phyloP scores from a whole-genome alignment of 2,797 vertebrate species.

The Siniperca obscura region DNA sequence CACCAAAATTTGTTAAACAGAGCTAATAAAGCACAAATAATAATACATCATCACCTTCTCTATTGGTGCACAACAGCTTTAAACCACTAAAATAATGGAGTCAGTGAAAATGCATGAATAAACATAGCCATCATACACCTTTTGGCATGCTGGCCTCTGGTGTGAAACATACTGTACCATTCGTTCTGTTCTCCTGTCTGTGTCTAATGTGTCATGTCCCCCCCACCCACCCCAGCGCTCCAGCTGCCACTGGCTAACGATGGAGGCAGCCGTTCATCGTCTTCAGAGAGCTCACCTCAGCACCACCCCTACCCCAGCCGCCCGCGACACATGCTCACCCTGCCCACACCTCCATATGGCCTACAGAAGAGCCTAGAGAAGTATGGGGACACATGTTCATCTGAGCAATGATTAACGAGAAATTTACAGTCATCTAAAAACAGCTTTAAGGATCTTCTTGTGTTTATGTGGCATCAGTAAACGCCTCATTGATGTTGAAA shows the following conservation, averaged over 20 bases:
- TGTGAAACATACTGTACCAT: neutral
- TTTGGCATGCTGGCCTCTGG: constrained; percentile 45
- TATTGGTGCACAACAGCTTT: constrained; percentile 9
- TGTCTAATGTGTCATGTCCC: constrained; percentile 48
- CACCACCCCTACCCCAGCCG: constrained; percentile 88
- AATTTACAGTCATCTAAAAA: neutral
- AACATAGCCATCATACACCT: constrained; percentile 16
- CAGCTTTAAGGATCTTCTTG: neutral
- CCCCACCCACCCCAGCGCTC: constrained; percentile 82
- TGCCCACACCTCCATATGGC: constrained; percentile 88
- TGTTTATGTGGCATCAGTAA: neutral
- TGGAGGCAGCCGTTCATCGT: constrained; percentile 90
- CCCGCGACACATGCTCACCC: constrained; percentile 90
- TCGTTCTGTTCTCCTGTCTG: constrained; percentile 14
- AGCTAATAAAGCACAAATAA: neutral
- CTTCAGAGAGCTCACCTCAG: constrained; percentile 91
- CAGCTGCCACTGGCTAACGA: constrained; percentile 94
- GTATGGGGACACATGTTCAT: constrained; percentile 71
- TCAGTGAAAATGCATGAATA: constrained; percentile 36
- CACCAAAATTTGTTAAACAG: neutral
- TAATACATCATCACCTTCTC: neutral
- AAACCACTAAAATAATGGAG: constrained; percentile 15
- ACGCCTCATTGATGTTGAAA: neutral
- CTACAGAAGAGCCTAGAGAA: constrained; percentile 93
- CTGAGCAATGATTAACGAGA: neutral